Evolutionary conservation across 2,888 invertebrate genomes (phyloP).

Genomic region (Pachydiplax longipennis): DNA sequence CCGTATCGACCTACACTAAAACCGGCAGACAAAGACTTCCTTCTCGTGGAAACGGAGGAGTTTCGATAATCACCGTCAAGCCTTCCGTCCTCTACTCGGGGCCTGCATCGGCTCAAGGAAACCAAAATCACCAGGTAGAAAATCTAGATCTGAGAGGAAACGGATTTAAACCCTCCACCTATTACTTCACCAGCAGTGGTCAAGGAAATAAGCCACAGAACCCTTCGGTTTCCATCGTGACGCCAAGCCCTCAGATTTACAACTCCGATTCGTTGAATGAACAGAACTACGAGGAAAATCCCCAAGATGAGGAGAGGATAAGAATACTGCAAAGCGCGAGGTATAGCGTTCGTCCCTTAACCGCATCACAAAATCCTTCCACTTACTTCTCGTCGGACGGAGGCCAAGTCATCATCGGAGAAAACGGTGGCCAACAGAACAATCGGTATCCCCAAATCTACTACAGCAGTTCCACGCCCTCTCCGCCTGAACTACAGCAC

Average conservation of each 20-base stretch:
- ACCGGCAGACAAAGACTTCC: neutral
- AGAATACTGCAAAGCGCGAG: neutral
- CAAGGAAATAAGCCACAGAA: neutral
- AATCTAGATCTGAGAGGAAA: neutral
- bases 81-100: neutral
- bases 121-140: neutral
- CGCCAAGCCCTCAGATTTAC: neutral
- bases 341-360: neutral
- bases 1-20: neutral
- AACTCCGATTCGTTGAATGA: neutral
- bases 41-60: neutral
- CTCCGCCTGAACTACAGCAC: neutral
- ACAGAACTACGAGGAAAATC: neutral
- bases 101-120: neutral
- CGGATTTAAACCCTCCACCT: neutral
- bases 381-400: neutral
- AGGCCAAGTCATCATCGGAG: slow-evolving; percentile 49
- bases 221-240: neutral
- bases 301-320: neutral
- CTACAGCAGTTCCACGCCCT: neutral
- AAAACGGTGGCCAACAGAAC: slow-evolving; percentile 50
- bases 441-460: neutral
- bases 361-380: neutral
- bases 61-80: neutral
- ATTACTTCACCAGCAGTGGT: neutral